Base-by-base conservation (phyloP, 2,888 invertebrate species). In the Andrena dorsata region DNA sequence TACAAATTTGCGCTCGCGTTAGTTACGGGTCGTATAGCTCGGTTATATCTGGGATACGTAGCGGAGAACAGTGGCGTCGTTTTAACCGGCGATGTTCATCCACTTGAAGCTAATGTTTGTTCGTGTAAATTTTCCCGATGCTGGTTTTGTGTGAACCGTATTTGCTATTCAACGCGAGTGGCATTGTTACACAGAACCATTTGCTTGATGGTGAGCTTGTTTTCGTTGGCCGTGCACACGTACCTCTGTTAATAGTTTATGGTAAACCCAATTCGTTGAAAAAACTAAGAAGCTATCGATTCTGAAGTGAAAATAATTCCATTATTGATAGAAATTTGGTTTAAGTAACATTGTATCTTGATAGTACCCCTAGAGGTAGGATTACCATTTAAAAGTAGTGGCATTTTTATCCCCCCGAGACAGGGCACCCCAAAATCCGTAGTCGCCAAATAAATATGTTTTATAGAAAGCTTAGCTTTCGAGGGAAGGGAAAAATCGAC, bases 1-100 rank as follows among this genome's bases (percentile, higher is more conserved):
- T 80, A 80, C 80, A 80, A 80, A 80, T 80, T 80, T 80, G 81
- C 73, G 80, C 81, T 26, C 81, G 60, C 53, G 49, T 80, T 80
- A 80, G 68, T 80, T 80, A 61, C 81, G 49, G 81, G 81, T 80
- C 73, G 73, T 68, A 49, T 80, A 30, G 72, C 72, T 68, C 60
- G 73, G 63, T 73, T 80, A 73, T 80, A 68, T 53, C 49, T 63
- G 66, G 4, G 49, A 68, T 49, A 53, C 80, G 63, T 63, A 35
- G 32, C 56, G 49, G 30, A 66, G 68, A 56, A 73, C 65, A 73
- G 81, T n/a, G 72, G 61, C 80, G 41, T 72, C 80, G 72, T 80
- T 80, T 68, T 72, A 80, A 80, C 73, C 28, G 66, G 63, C 41
- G 66, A 73, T 80, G 80, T 68, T 80, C 81, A 68, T 73, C 47